These are phyloP conservation scores for Danio choprae DNA, from an alignment of 2,797 vertebrate species.

Conservation along the genomic window DNA sequence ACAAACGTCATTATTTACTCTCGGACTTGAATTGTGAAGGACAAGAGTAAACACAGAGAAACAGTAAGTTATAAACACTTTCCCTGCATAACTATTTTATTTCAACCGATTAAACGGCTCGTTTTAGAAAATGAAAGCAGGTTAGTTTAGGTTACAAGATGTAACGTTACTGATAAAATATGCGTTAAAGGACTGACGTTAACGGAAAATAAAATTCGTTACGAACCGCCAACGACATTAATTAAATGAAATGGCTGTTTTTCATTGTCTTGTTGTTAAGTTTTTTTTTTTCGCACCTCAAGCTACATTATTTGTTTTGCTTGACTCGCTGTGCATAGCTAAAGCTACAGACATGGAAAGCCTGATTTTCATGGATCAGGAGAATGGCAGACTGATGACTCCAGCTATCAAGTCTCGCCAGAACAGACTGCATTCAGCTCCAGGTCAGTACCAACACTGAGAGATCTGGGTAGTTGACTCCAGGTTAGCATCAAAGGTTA, in stretches of 20 bases:
- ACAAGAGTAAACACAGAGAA: background rate
- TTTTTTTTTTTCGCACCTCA: background rate
- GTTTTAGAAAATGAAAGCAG: background rate
- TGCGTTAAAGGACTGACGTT: no score
- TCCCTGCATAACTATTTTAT: no score
- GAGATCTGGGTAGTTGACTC: no score
- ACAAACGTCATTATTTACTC: background rate
- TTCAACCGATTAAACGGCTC: background rate
- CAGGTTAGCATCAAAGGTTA: no score
- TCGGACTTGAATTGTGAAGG: background rate
- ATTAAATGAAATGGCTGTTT: background rate
- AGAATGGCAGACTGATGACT: conserved; percentile 53
- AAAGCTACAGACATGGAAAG: conserved; percentile 51
- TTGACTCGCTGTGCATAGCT: background rate
- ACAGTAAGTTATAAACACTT: background rate
- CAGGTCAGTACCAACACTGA: conserved; percentile 43
- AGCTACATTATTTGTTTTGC: background rate
- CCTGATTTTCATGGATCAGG: conserved; percentile 57
- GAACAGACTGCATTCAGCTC: conserved; percentile 59
- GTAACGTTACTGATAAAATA: background rate
- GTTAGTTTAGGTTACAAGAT: background rate
- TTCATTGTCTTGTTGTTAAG: background rate
- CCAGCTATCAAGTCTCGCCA: conserved; percentile 55
- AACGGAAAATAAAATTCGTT: background rate
- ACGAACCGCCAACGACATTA: background rate